A percentile compares a stretch with the other conserved stretches of the same genome.
Conservation (phyloP, 2,797 vertebrate genomes). For the Eremophila alpestris region DNA sequence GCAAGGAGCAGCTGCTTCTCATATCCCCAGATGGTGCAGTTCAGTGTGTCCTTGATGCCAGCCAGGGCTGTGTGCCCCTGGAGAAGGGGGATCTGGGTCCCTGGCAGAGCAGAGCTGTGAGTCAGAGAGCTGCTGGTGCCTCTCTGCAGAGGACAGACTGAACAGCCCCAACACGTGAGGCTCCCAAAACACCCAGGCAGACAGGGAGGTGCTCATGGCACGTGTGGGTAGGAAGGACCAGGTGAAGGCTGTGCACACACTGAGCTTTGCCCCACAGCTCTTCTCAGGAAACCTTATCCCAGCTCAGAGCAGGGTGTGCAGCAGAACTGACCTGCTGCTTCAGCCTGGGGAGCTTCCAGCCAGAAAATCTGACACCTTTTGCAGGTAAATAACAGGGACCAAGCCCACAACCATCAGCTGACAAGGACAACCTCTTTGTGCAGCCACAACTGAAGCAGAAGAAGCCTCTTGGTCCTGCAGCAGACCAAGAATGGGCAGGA, state of each 20-base stretch:
- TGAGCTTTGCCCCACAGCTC: fast-evolving
- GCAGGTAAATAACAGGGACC: not conserved
- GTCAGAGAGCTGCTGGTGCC: not conserved
- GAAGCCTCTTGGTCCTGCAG: not conserved
- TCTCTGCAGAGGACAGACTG: not conserved
- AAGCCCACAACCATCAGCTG: not conserved
- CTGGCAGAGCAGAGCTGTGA: not conserved
- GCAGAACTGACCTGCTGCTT: not conserved
- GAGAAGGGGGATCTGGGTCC: not conserved
- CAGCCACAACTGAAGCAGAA: not conserved
- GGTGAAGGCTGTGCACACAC: not conserved
- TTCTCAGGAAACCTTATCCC: not conserved
- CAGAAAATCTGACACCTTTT: not conserved
- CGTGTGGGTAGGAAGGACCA: fast-evolving
- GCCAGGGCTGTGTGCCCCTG: not conserved
- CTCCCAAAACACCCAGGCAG: not conserved
- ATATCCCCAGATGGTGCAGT: not conserved
- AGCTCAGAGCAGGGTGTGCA: not conserved
- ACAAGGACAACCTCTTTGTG: not conserved
- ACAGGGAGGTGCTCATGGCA: not conserved
- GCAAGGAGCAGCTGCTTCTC: constrained; percentile 56
- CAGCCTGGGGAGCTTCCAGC: not conserved
- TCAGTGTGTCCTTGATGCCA: not conserved
- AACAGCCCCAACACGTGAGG: not conserved
- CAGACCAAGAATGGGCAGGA: not conserved